These are phyloP conservation scores for Peromyscus leucopus DNA, from an alignment of 2,113 vertebrate species.

Conservation along the genomic window DNA sequence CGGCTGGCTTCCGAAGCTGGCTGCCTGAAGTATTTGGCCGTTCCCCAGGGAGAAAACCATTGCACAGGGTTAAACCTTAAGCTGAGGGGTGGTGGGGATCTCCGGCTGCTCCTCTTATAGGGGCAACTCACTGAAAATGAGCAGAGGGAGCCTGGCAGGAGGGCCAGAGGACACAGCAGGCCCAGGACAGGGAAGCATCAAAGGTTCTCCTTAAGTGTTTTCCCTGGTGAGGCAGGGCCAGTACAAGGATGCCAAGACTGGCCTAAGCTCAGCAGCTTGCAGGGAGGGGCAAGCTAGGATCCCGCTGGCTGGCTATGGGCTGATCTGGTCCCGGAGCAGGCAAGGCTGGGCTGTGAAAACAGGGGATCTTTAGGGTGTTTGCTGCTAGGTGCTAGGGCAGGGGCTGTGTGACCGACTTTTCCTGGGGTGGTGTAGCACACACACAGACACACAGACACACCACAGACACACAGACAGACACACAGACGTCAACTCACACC, in stretches of 20 bases:
- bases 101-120: background rate
- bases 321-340: background rate
- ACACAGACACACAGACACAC: too few species aligned
- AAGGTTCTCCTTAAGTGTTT: rapidly evolving
- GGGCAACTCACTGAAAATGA: background rate
- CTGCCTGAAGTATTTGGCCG: background rate
- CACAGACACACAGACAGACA: background rate
- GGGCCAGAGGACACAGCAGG: background rate
- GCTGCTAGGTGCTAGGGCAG: background rate
- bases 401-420: too few species aligned
- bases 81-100: too few species aligned
- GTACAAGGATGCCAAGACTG: background rate
- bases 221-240: background rate
- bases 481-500: background rate
- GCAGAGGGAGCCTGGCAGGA: background rate
- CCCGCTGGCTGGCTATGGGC: background rate
- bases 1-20: background rate
- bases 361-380: background rate
- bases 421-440: background rate
- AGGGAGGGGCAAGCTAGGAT: background rate
- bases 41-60: background rate
- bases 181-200: background rate
- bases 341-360: background rate
- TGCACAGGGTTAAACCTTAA: background rate
- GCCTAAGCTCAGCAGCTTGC: background rate